These are phyloP conservation scores for Myopa testacea DNA, from an alignment of 2,888 invertebrate genomes.

Conservation along the genomic window DNA sequence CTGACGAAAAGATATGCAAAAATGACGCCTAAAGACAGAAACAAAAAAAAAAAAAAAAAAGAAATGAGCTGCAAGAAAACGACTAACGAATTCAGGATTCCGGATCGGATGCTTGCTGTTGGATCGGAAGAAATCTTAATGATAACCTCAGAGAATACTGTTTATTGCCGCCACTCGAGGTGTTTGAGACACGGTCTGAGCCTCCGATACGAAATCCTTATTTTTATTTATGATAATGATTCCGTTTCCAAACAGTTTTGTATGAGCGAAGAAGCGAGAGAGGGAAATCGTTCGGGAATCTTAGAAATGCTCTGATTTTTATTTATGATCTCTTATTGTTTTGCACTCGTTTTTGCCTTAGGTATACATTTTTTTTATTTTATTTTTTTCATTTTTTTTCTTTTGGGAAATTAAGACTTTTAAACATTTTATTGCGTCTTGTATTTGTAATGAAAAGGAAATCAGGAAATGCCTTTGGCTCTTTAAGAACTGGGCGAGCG, in stretches of 20 bases:
- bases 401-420: slow-evolving; percentile 24
- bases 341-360: neutral
- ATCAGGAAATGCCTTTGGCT: neutral
- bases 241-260: slow-evolving; percentile 12
- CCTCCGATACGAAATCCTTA: slow-evolving; percentile 14
- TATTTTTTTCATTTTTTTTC: neutral
- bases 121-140: slow-evolving; percentile 16
- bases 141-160: slow-evolving; percentile 15
- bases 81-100: neutral
- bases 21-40: slow-evolving; percentile 20
- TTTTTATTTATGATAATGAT: slow-evolving; percentile 30
- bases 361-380: neutral
- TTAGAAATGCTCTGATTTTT: slow-evolving; percentile 23
- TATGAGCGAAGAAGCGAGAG: neutral
- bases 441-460: neutral
- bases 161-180: slow-evolving; percentile 22
- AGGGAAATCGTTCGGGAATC: slow-evolving; percentile 11
- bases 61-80: neutral
- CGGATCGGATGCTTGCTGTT: neutral
- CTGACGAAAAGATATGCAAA: slow-evolving; percentile 31
- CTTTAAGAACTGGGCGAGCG: neutral
- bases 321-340: slow-evolving; percentile 25
- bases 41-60: neutral
- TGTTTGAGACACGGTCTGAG: neutral
- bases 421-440: slow-evolving; percentile 25